phyloP scores from a whole-genome alignment of 2,113 vertebrate species.

The Sinocyclocheilus maitianheensis region DNA sequence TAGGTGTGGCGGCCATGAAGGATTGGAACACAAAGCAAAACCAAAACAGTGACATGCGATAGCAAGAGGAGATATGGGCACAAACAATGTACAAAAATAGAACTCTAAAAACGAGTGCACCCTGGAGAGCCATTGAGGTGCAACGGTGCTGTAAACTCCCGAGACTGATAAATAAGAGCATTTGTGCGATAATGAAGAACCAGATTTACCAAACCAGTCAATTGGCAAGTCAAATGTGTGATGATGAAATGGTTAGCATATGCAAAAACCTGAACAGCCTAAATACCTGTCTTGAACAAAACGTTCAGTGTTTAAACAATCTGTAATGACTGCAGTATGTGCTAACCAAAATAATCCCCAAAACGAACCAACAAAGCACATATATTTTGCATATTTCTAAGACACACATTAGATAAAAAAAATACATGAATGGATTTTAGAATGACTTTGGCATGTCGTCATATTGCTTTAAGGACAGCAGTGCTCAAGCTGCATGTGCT shows the following conservation, averaged over 20 bases:
- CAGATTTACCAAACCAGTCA: conserved; percentile 35
- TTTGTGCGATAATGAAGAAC: neutral
- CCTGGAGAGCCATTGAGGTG: conserved; percentile 1
- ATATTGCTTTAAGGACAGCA: neutral
- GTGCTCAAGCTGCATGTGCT: too few species aligned
- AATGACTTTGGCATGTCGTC: neutral
- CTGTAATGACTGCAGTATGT: neutral
- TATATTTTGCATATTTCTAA: neutral
- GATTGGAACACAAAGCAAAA: conserved; percentile 52
- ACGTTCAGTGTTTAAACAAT: neutral
- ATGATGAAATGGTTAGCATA: conserved; percentile 31
- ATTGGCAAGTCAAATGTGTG: conserved; percentile 38
- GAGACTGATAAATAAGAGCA: neutral
- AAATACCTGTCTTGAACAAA: conserved; percentile 15
- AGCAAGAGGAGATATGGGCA: conserved; percentile 42
- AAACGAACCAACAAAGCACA: neutral
- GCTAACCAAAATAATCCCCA: neutral
- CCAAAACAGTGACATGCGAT: conserved; percentile 68
- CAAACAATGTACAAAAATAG: conserved; percentile 66
- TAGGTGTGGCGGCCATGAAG: conserved; percentile 42
- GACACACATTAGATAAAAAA: neutral
- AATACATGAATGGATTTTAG: neutral
- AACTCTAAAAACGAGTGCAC: conserved; percentile 42
- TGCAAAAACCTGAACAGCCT: conserved; percentile 28
- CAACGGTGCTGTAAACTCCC: neutral